phyloP scores from a whole-genome alignment of 1,140 invertebrate genomes.

The Drosophila nikananu region DNA sequence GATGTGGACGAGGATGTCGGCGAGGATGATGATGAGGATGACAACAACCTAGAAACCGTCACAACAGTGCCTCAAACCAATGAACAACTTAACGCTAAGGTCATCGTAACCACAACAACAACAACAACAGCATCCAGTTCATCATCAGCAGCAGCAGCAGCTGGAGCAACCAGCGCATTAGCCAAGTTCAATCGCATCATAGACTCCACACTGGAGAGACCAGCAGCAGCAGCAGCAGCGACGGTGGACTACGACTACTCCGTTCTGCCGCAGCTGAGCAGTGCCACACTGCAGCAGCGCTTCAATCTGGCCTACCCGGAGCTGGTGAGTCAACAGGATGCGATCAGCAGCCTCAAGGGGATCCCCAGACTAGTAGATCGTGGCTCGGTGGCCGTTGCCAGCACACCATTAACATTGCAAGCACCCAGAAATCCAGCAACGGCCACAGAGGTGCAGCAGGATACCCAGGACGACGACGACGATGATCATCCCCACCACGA shows the following conservation, averaged over 20 bases:
- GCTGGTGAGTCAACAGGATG: constrained; percentile 56
- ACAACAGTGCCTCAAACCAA: constrained; percentile 85
- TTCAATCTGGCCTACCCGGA: constrained; percentile 74
- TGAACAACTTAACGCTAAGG: constrained; percentile 80
- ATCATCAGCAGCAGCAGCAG: constrained; percentile 54
- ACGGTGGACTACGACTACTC: constrained; percentile 18
- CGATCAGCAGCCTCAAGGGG: constrained; percentile 65
- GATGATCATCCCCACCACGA: constrained; percentile 58
- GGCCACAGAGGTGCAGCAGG: constrained; percentile 27
- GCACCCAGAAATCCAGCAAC: constrained; percentile 65
- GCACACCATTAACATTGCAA: constrained; percentile 79
- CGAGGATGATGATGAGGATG: constrained; percentile 54
- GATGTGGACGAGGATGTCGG: constrained; percentile 80
- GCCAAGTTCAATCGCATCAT: constrained; percentile 85
- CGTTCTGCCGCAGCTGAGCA: constrained; percentile 62
- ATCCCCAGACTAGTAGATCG: constrained; percentile 55
- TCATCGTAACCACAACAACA: constrained; percentile 66
- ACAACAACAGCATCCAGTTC: constrained; percentile 56
- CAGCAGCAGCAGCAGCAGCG: constrained; percentile 13
- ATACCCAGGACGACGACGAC: constrained; percentile 26
- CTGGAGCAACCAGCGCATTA: constrained; percentile 69
- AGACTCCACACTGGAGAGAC: constrained; percentile 72
- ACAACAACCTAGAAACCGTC: constrained; percentile 83
- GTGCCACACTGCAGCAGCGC: constrained; percentile 71
- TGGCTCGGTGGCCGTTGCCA: constrained; percentile 70